These are phyloP conservation scores for Trypoxylus dichotomus DNA, from an alignment of 1,140 invertebrate genomes.

Conservation along the genomic window DNA sequence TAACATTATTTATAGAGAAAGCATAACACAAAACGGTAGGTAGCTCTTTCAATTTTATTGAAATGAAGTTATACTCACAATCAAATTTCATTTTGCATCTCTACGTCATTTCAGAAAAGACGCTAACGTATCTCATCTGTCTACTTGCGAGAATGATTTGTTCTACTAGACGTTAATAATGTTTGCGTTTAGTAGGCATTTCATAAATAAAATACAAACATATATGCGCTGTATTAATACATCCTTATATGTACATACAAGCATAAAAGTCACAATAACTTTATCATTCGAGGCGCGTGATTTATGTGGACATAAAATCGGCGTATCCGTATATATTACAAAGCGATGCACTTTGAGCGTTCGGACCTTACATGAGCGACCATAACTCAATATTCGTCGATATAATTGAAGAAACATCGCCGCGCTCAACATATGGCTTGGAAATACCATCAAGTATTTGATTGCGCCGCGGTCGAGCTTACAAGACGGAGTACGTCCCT, in stretches of 20 bases:
- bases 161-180: constrained; percentile 2
- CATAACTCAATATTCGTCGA: constrained; percentile 21
- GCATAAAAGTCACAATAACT: constrained; percentile 21
- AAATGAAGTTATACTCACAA: no score
- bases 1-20: no score
- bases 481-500: neutral
- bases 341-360: neutral
- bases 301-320: constrained; percentile 21
- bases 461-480: neutral
- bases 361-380: neutral
- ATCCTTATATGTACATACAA: constrained; percentile 8
- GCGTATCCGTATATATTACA: constrained; percentile 18
- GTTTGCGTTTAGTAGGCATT: constrained; percentile 15
- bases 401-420: neutral
- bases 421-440: neutral
- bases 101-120: no score
- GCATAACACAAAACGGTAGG: no score
- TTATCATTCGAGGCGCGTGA: neutral
- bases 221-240: constrained; percentile 5
- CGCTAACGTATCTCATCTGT: no score
- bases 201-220: constrained; percentile 20
- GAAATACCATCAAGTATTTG: neutral
- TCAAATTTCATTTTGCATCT: no score
- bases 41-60: no score
- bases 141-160: neutral